Conservation (phyloP, 53 echinoderm and acorn worm genomes). For the Apostichopus leukothele region DNA sequence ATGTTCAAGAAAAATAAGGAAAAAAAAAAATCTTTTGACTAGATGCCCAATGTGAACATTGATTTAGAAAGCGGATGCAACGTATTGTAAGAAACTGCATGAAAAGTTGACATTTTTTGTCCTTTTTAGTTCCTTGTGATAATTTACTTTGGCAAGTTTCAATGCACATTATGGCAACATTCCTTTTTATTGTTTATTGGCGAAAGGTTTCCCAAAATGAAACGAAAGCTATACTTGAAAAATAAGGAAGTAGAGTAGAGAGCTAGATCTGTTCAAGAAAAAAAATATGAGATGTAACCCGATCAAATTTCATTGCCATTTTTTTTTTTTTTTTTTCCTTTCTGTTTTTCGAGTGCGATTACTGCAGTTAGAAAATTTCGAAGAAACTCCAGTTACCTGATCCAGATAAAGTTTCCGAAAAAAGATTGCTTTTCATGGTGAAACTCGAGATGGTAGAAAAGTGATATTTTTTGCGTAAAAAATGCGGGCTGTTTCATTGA, state of each 20-base stretch:
- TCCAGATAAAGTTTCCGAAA: conserved; percentile 29
- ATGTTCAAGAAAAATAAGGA: no score
- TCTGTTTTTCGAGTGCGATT: background rate
- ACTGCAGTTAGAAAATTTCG: background rate
- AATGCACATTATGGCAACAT: conserved; percentile 13
- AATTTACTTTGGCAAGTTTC: conserved; percentile 39
- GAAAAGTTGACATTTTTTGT: conserved; percentile 1
- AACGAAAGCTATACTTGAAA: conserved; percentile 10
- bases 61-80: conserved; percentile 2
- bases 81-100: background rate
- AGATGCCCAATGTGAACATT: background rate
- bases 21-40: background rate
- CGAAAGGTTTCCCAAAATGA: conserved; percentile 9
- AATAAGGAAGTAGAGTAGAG: conserved; percentile 21
- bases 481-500: conserved; percentile 8
- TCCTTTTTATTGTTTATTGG: background rate
- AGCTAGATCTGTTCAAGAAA: no score
- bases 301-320: background rate
- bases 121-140: conserved; percentile 31
- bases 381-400: conserved; percentile 25
- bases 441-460: conserved; percentile 27
- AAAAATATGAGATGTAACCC: background rate
- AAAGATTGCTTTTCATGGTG: conserved; percentile 35
- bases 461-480: background rate
- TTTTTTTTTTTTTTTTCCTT: background rate